A percentile compares a stretch with the other conserved stretches of the same genome.
These are phyloP conservation scores for Euclidia mi DNA, from an alignment of 2,888 invertebrate genomes.

Conservation along the genomic window DNA sequence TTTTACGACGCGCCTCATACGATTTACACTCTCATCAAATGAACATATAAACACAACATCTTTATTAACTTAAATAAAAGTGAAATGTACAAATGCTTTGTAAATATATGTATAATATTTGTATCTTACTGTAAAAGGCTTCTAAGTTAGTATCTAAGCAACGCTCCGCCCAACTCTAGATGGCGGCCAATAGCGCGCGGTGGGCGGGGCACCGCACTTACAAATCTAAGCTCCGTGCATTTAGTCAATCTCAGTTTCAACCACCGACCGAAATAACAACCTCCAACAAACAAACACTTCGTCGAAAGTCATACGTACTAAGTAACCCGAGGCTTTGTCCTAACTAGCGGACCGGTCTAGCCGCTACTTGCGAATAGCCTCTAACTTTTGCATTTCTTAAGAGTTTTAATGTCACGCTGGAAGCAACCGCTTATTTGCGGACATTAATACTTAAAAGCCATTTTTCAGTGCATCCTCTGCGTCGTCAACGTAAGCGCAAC, in stretches of 20 bases:
- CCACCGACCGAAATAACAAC: constrained; percentile 25
- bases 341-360: constrained; percentile 58
- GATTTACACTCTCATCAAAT: too few relatives aligned
- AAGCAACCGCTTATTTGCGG: constrained; percentile 83
- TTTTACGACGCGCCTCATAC: too few relatives aligned
- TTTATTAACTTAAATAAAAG: constrained; percentile 21
- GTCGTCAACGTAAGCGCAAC: constrained; percentile 76
- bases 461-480: constrained; percentile 82
- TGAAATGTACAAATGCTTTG: constrained; percentile 15
- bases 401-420: constrained; percentile 77
- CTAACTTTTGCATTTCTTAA: constrained; percentile 65
- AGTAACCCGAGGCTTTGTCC: constrained; percentile 18
- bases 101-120: constrained; percentile 54
- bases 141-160: constrained; percentile 85
- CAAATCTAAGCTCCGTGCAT: constrained; percentile 76
- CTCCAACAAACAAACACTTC: constrained; percentile 9
- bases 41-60: too few relatives aligned
- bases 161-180: constrained; percentile 83
- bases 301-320: constrained; percentile 13
- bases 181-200: constrained; percentile 79
- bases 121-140: constrained; percentile 69
- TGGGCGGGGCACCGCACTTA: constrained; percentile 79
- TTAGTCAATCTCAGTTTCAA: constrained; percentile 52
- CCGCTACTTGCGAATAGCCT: constrained; percentile 64
- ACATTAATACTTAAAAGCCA: constrained; percentile 84